Percentiles rank a stretch among this genome's conserved stretches.
These are phyloP conservation scores for Struthio camelus DNA, from an alignment of 2,113 vertebrate genomes.

Conservation along the genomic window DNA sequence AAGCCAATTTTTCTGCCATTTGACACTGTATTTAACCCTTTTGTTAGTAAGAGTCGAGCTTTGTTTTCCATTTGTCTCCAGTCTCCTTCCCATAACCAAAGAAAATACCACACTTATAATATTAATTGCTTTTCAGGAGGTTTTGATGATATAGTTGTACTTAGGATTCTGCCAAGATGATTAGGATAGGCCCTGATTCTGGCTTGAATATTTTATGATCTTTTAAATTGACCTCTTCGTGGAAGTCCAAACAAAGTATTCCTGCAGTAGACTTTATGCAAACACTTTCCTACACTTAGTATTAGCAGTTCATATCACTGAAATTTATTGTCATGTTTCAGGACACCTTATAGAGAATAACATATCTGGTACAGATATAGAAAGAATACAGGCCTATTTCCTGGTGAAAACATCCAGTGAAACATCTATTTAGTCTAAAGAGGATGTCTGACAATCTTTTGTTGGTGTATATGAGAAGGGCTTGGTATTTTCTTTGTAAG, in stretches of 20 bases:
- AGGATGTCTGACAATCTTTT: neutral
- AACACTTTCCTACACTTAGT: neutral
- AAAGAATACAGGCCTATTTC: neutral
- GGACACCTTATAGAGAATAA: neutral
- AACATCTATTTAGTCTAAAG: neutral
- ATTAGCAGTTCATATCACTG: neutral
- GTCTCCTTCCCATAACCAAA: neutral
- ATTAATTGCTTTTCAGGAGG: neutral
- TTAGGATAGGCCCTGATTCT: neutral
- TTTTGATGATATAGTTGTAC: neutral
- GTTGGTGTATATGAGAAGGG: neutral
- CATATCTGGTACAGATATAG: neutral
- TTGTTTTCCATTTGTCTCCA: neutral
- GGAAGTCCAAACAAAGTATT: neutral
- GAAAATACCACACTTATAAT: neutral
- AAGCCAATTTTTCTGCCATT: neutral
- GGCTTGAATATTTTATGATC: neutral
- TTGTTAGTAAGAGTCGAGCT: neutral
- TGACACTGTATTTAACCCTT: constrained; percentile 16
- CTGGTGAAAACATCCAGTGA: neutral
- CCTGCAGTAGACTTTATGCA: neutral
- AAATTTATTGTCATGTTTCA: neutral
- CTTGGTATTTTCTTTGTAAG: neutral
- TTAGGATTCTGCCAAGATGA: neutral
- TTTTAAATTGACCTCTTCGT: neutral